Evolutionary conservation across 2,888 invertebrate species (phyloP).

Genomic region (Nephrotoma guestfalica): DNA sequence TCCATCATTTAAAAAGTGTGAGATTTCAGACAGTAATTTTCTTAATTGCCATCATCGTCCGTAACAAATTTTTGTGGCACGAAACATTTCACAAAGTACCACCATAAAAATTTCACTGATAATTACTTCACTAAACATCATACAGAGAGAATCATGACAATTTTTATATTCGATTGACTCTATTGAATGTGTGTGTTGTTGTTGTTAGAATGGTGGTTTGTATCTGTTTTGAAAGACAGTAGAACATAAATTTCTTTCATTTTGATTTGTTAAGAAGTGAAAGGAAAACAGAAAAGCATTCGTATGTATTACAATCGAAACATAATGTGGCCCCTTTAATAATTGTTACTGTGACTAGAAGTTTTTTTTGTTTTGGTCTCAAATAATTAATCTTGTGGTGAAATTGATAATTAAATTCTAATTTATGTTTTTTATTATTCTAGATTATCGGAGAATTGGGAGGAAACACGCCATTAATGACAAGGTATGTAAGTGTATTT

Average conservation of each 20-base stretch:
- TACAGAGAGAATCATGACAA: not conserved
- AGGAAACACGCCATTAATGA: not conserved
- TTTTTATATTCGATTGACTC: not conserved
- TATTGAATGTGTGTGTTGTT: not conserved
- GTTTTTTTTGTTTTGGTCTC: not conserved
- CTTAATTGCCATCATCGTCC: not conserved
- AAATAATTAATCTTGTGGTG: not conserved
- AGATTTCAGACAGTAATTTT: not conserved
- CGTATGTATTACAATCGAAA: not conserved
- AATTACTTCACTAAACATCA: not conserved
- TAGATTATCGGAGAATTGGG: not conserved
- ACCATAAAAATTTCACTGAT: not conserved
- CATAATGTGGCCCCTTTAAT: not conserved
- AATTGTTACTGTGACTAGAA: not conserved
- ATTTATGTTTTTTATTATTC: not conserved
- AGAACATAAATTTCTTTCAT: not conserved
- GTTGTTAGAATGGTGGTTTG: not conserved
- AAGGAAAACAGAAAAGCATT: not conserved
- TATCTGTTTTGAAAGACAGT: not conserved
- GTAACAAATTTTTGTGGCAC: not conserved
- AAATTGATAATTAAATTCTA: not conserved
- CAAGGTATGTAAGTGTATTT: not conserved
- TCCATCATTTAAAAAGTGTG: not conserved
- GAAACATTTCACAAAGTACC: not conserved
- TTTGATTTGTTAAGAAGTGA: not conserved